Evolutionary conservation across 2,888 invertebrate species (phyloP).

Genomic region (Eupithecia inturbata): DNA sequence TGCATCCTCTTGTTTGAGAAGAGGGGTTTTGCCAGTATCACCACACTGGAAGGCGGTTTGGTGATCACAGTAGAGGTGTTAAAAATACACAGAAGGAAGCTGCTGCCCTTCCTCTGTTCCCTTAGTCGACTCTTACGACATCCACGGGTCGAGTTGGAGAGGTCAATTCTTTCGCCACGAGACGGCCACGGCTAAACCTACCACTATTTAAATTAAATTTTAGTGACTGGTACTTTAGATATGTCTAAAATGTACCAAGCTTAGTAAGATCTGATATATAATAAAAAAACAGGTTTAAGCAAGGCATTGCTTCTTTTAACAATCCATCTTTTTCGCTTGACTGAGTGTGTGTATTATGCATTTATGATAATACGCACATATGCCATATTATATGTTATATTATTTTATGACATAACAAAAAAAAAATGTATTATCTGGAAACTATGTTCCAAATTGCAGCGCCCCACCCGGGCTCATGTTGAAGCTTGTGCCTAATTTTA

Average conservation of each 20-base stretch:
- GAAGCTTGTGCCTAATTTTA: too few relatives aligned
- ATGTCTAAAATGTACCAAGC: not conserved
- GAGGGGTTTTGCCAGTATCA: too few relatives aligned
- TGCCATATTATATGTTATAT: too few relatives aligned
- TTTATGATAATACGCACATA: too few relatives aligned
- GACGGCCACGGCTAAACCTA: not conserved
- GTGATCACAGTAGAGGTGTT: too few relatives aligned
- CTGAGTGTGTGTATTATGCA: not conserved
- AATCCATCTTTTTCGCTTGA: not conserved
- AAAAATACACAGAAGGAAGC: not conserved
- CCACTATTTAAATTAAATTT: not conserved
- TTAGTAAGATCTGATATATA: not conserved
- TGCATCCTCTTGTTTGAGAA: too few relatives aligned
- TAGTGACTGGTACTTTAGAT: not conserved
- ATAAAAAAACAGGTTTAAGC: not conserved
- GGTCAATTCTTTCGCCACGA: not conserved
- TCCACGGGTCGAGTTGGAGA: not conserved
- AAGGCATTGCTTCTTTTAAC: not conserved
- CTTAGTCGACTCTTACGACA: not conserved
- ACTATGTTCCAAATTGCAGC: too few relatives aligned
- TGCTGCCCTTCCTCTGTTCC: not conserved
- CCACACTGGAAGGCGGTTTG: too few relatives aligned
- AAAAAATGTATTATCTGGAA: too few relatives aligned
- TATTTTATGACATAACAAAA: too few relatives aligned
- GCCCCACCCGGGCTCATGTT: too few relatives aligned